A percentile compares a stretch with the other conserved stretches of the same genome.
Conservation (phyloP, 2,113 vertebrate species). For the Argyrosomus japonicus region DNA sequence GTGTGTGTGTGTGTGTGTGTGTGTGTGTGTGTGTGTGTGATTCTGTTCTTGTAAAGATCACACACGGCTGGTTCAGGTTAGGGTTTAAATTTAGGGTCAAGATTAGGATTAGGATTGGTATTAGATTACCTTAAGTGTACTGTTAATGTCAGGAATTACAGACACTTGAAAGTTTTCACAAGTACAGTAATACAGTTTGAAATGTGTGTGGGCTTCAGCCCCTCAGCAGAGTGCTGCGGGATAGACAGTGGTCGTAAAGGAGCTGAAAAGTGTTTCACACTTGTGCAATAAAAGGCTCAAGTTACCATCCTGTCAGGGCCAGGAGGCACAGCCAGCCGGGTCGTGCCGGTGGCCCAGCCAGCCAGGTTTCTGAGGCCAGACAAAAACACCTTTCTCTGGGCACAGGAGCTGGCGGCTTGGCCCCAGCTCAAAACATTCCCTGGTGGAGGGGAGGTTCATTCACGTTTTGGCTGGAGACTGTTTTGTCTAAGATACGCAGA, state of each 20-base stretch:
- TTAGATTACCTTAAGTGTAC: neutral
- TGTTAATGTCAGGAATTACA: neutral
- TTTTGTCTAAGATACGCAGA: conserved; percentile 82
- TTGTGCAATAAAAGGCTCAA: conserved; percentile 80
- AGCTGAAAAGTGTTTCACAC: conserved; percentile 80
- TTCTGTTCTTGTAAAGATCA: conserved; percentile 9
- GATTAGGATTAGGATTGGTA: neutral
- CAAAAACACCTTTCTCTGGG: conserved; percentile 85
- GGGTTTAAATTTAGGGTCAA: neutral
- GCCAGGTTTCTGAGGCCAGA: conserved; percentile 77
- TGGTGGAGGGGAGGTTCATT: conserved; percentile 71
- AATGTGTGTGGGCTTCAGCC: conserved; percentile 71
- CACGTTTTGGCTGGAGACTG: conserved; percentile 75
- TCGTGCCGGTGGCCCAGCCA: conserved; percentile 57
- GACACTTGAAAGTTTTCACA: conserved; percentile 17
- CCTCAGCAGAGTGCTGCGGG: conserved; percentile 66
- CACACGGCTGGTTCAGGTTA: too few species aligned
- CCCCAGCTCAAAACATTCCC: conserved; percentile 74
- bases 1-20: conserved; percentile 12
- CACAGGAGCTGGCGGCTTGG: conserved; percentile 76
- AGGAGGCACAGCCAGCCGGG: conserved; percentile 54
- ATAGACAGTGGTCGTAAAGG: conserved; percentile 76
- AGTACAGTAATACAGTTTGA: conserved; percentile 7
- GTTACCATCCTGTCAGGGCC: conserved; percentile 78
- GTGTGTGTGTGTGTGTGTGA: neutral